Evolutionary conservation across 2,113 vertebrate species (phyloP), one percentile per base, ranked within the genome.

Genomic region (Paramisgurnus dabryanus): DNA sequence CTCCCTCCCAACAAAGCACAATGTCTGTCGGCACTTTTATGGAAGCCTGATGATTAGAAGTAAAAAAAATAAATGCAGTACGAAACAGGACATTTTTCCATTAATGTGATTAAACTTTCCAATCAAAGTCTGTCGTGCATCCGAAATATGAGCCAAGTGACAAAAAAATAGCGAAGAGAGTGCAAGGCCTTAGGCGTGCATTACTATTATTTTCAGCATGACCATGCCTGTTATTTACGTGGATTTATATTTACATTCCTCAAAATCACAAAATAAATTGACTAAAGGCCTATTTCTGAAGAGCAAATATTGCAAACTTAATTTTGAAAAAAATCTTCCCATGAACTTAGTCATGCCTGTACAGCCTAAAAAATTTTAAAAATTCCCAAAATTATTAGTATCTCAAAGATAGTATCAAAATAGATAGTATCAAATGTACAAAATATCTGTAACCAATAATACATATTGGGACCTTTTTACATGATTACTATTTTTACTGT

Each of bases 31-130:
- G 63, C 45, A 2, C 63, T 77, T 58, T 77, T 67, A 22, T 79
- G 76, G 78, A 75, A 60, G 27, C 27, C 65, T 47, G 68, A 79
- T 70, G 84, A 86, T 87, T 81, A 82, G 39, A 81, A 43, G 13
- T 70, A 34, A 79, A 39, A 41, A 77, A 74, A 61, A 79, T 65
- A 53, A 66, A 66, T 55, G 47, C 5, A 9, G 65, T 47, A 82
- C 7, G 53, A 45, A 86, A 86, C 71, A 66, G 63, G 63, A 71
- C 79, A 78, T 86, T 80, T 83, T 85, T 82, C 63, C 47, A 12
- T 79, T 58, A 66, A 78, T 71, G 69, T 22, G 12, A 78, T 55
- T 63, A 76, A 55, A 43, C 45, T 61, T 74, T 60, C 70, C 82
- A 47, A 5, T 8, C 79, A 81, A 81, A 72, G 81, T 58, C 72